These are phyloP conservation scores for Gryllus longicercus DNA, from an alignment of 2,888 invertebrate species.

Conservation along the genomic window DNA sequence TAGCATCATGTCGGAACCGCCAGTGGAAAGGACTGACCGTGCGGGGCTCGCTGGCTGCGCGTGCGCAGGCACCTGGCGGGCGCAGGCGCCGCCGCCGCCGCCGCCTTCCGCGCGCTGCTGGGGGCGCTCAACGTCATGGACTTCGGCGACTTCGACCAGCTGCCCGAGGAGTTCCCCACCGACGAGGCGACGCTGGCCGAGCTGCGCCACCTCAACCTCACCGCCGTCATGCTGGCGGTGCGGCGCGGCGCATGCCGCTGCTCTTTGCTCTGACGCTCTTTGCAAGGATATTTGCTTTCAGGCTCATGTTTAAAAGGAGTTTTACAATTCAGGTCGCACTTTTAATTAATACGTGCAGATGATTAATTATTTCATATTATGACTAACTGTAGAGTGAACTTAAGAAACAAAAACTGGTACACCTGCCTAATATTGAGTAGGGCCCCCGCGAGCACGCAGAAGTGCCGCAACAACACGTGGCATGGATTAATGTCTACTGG, in stretches of 20 bases:
- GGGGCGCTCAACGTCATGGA: constrained; percentile 39
- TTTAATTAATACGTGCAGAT: too few species aligned
- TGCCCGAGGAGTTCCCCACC: constrained; percentile 36
- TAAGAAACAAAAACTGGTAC: too few species aligned
- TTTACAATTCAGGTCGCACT: too few species aligned
- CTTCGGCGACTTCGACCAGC: constrained; percentile 43
- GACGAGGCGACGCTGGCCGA: constrained; percentile 30
- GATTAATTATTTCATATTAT: too few species aligned
- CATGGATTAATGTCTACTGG: too few species aligned
- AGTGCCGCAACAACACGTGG: too few species aligned
- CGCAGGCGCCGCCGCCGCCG: constrained; percentile 32
- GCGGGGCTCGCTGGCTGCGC: background rate
- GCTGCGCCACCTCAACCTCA: constrained; percentile 35
- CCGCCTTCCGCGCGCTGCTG: constrained; percentile 37
- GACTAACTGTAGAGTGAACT: too few species aligned
- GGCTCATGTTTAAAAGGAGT: too few species aligned
- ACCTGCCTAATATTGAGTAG: too few species aligned
- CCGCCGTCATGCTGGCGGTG: constrained; percentile 38
- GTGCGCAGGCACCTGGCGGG: constrained; percentile 32
- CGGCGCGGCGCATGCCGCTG: background rate
- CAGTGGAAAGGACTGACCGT: background rate
- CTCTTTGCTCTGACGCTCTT: too few species aligned
- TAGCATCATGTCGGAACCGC: background rate
- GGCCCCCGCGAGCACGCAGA: too few species aligned
- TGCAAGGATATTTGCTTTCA: too few species aligned